A percentile compares a stretch with the other conserved stretches of the same genome.
Evolutionary conservation across 1,140 invertebrate genomes (phyloP).

Genomic region (Drosophila ambigua): DNA sequence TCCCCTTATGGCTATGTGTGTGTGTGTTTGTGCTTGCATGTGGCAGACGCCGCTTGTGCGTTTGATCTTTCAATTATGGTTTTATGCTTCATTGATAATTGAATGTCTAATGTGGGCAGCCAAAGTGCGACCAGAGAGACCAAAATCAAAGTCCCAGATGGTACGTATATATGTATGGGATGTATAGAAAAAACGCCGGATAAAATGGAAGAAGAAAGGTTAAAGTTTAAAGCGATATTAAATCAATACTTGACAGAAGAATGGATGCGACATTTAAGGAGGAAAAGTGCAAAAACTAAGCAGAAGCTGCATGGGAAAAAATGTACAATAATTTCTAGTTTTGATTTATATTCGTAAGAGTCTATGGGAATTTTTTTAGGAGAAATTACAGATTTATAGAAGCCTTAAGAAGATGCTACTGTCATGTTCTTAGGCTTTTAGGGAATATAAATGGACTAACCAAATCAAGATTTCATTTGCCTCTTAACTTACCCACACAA

Average conservation of each 20-base stretch:
- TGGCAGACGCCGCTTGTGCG: conserved; percentile 36
- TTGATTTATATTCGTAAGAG: too few relatives aligned
- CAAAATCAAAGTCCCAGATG: conserved; percentile 35
- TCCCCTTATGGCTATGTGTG: background rate
- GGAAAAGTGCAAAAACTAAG: background rate
- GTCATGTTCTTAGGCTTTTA: background rate
- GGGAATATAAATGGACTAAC: too few relatives aligned
- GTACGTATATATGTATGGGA: background rate
- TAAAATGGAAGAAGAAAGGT: too few relatives aligned
- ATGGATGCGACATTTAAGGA: too few relatives aligned
- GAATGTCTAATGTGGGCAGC: conserved; percentile 60
- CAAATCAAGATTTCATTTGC: too few relatives aligned
- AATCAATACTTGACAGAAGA: background rate
- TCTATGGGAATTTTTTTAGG: too few relatives aligned
- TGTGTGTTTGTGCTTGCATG: conserved; percentile 25
- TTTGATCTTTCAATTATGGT: conserved; percentile 80
- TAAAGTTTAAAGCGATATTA: background rate
- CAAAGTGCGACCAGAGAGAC: conserved; percentile 16
- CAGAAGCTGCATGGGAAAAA: background rate
- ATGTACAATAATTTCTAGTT: too few relatives aligned
- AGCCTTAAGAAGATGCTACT: background rate
- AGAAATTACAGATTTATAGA: background rate
- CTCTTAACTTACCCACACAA: too few relatives aligned
- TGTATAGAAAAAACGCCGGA: too few relatives aligned
- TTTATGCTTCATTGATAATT: conserved; percentile 77